Conservation (phyloP, 2,797 vertebrate species). For the Halcyon chelicuti region DNA sequence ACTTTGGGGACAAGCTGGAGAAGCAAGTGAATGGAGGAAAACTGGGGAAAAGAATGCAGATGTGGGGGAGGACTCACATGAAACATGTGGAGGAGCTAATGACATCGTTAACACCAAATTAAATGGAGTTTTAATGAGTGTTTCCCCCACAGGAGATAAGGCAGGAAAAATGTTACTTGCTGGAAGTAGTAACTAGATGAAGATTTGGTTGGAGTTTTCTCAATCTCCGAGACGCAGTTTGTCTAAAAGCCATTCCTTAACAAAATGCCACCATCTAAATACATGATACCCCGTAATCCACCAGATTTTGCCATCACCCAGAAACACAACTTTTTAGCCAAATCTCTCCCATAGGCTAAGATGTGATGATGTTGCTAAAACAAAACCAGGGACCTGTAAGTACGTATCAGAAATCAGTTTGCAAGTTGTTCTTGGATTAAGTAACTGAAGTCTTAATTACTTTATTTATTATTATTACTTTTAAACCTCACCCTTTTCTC, state of each 20-base stretch:
- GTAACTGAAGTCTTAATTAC: neutral
- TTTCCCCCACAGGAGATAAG: neutral
- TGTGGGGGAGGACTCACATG: constrained; percentile 27
- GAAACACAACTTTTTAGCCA: neutral
- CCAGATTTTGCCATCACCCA: neutral
- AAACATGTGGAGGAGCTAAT: constrained; percentile 29
- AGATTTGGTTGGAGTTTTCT: neutral
- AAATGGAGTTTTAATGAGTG: constrained; percentile 37
- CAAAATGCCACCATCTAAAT: neutral
- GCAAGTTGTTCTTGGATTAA: neutral
- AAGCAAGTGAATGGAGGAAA: neutral
- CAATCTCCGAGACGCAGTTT: neutral
- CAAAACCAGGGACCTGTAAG: neutral
- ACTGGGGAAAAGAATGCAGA: constrained; percentile 10
- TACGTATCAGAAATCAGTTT: neutral
- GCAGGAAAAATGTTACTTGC: neutral
- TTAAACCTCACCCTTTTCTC: neutral
- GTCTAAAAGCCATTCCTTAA: neutral
- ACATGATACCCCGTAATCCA: neutral
- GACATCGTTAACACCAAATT: constrained; percentile 37
- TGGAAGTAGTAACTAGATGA: neutral
- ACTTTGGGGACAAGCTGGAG: neutral
- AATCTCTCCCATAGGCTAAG: neutral
- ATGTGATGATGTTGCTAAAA: neutral
- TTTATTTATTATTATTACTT: neutral